phyloP scores from a whole-genome alignment of 2,888 invertebrate genomes.

The Noctuana brunneofusca region DNA sequence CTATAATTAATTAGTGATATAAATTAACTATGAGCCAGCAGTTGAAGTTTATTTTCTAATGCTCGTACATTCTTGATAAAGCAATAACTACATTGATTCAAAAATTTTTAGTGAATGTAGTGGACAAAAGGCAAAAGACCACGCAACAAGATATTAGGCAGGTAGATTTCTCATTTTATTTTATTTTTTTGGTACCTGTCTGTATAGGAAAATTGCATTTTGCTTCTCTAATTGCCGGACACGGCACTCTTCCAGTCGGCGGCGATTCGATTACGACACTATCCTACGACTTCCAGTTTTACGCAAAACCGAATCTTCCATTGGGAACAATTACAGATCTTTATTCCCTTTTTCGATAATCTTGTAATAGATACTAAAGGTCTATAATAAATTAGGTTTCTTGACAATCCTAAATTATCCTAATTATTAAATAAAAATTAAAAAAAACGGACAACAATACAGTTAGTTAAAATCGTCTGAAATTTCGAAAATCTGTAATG shows the following conservation, averaged over 20 bases:
- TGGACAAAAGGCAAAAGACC: not conserved
- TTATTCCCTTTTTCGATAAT: slow-evolving; percentile 19
- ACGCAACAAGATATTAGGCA: not conserved
- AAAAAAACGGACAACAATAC: too few species aligned
- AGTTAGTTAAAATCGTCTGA: too few species aligned
- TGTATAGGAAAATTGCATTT: slow-evolving; percentile 37
- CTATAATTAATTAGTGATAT: not conserved
- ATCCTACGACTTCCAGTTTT: slow-evolving; percentile 54
- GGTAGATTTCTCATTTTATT: slow-evolving; percentile 10
- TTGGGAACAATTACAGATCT: slow-evolving; percentile 36
- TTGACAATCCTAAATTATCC: too few species aligned
- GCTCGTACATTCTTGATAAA: not conserved
- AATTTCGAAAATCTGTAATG: too few species aligned
- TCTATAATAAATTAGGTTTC: not conserved
- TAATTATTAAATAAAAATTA: too few species aligned
- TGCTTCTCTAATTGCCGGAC: slow-evolving; percentile 50
- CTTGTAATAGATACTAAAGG: slow-evolving; percentile 23
- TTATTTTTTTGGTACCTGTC: slow-evolving; percentile 35
- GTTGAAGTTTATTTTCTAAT: not conserved
- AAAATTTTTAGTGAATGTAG: not conserved
- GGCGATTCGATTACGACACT: slow-evolving; percentile 53
- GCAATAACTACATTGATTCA: not conserved
- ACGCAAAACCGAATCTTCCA: slow-evolving; percentile 40
- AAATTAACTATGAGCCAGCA: not conserved
- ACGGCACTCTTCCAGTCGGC: slow-evolving; percentile 44